Base-by-base conservation (phyloP, 1,140 invertebrate genomes). In the Drosophila elegans region DNA sequence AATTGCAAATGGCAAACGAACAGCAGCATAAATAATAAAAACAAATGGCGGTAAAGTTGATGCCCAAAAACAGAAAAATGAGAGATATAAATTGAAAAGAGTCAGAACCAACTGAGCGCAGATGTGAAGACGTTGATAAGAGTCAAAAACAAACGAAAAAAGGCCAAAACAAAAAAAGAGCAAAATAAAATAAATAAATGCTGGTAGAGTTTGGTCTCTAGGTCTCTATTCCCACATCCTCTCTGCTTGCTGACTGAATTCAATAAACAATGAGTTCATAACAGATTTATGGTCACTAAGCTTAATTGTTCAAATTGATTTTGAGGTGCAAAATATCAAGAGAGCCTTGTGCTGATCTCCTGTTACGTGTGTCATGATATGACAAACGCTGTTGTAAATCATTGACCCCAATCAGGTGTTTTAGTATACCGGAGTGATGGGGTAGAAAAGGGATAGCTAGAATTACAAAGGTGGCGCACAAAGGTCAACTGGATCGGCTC, bases 261-360 rank as follows among this genome's bases (percentile, higher is more conserved):
- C 21, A 6, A 16, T 56, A 45, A 60, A 41, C 32, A 66, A 68
- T 61, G 46, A 45, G 62, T 46, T 62, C 62, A 38, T 46, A 61
- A 49, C 56, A 78, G 76, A 78, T 72, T 63, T 64, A 55, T 45
- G 75, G 78, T 60, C 64, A 57, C 59, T 55, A 48, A 72, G 78
- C 59, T 66, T 78, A 77, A 78, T 78, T 78, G 74, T 64, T 63
- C 42, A 69, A 61, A 78, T 61, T 55, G 34, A 61, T 51, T 42
- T 61, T 36, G 38, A 41, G 32, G 62, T 54, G 59, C 36, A 61
- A 39, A 32, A 21, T 67, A 42, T 39, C 16, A 44, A 34, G 34
- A 29, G 16, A 21, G 32, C 29, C 29, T 67, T 4, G 13, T 53
- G 25, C 13, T 64, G 32, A 60, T 60, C 45, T 59, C 56, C 12